Conservation (phyloP, 2,888 invertebrate species). For the Beris chalybata region DNA sequence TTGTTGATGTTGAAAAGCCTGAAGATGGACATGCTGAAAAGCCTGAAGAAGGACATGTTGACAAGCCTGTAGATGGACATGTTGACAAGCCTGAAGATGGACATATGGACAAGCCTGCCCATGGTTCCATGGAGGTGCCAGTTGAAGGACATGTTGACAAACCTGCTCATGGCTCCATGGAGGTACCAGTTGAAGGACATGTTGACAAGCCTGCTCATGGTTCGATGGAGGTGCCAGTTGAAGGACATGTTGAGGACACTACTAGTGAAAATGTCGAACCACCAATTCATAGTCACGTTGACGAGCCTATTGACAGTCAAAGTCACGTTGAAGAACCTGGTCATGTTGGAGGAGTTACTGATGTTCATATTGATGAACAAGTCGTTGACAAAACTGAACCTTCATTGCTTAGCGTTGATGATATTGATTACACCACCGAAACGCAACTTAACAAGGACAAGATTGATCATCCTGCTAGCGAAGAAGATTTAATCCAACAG, state of each 20-base stretch:
- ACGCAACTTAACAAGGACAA: conserved; percentile 35
- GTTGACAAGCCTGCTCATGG: not conserved
- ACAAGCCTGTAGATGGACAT: not conserved
- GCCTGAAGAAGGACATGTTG: not conserved
- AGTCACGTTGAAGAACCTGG: conserved; percentile 11
- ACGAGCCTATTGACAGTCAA: not conserved
- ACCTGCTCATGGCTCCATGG: not conserved
- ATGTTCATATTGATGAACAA: conserved; percentile 19
- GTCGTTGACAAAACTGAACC: conserved; percentile 18
- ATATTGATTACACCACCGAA: conserved; percentile 36
- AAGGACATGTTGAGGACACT: too few species aligned
- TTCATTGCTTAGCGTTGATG: not conserved
- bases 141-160: conserved; percentile 28
- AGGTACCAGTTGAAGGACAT: not conserved
- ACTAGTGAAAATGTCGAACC: too few species aligned
- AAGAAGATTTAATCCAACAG: conserved; percentile 6
- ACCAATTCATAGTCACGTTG: not conserved
- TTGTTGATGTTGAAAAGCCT: not conserved
- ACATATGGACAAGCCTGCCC: not conserved
- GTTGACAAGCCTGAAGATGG: not conserved
- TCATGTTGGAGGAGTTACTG: not conserved
- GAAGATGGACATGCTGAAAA: not conserved
- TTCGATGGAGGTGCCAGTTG: too few species aligned
- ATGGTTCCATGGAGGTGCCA: conserved; percentile 8
- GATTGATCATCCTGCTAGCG: not conserved